These are phyloP conservation scores for Cinara cedri DNA, from an alignment of 2,888 invertebrate species.

Conservation along the genomic window DNA sequence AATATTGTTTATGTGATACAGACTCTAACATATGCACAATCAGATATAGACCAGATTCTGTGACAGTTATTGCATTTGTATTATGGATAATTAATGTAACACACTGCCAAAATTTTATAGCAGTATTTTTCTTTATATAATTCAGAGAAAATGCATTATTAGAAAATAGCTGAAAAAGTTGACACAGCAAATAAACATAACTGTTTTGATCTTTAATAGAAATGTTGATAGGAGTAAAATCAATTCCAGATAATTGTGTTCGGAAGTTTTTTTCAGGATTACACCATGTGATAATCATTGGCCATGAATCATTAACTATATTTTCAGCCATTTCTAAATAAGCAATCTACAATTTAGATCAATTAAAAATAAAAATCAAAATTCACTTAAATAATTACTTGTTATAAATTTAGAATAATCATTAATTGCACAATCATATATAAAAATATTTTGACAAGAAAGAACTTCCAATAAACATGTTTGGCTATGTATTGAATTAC, in stretches of 20 bases:
- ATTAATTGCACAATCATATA: constrained; percentile 53
- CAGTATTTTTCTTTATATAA: constrained; percentile 32
- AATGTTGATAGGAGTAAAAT: constrained; percentile 43
- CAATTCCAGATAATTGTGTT: constrained; percentile 37
- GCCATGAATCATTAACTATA: constrained; percentile 29
- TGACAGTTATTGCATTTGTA: constrained; percentile 25
- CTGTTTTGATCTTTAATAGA: constrained; percentile 19
- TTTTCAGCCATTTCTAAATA: constrained; percentile 44
- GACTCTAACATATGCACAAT: constrained; percentile 37
- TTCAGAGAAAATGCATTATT: constrained; percentile 36
- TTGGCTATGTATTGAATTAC: constrained; percentile 47
- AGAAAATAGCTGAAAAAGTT: constrained; percentile 40
- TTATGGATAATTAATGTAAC: constrained; percentile 39
- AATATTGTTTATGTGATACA: constrained; percentile 38
- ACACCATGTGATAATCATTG: constrained; percentile 47
- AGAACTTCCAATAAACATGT: constrained; percentile 52
- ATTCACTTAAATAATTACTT: constrained; percentile 21
- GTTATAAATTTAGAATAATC: constrained; percentile 51
- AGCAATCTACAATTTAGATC: background rate
- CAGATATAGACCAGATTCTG: constrained; percentile 21
- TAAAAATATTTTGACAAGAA: constrained; percentile 45
- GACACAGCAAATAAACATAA: constrained; percentile 29
- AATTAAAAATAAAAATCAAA: background rate
- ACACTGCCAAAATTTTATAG: constrained; percentile 37
- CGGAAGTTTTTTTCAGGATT: constrained; percentile 41